These are phyloP conservation scores for Osedax frankpressi DNA, from an alignment of 2,888 invertebrate species.

Conservation along the genomic window DNA sequence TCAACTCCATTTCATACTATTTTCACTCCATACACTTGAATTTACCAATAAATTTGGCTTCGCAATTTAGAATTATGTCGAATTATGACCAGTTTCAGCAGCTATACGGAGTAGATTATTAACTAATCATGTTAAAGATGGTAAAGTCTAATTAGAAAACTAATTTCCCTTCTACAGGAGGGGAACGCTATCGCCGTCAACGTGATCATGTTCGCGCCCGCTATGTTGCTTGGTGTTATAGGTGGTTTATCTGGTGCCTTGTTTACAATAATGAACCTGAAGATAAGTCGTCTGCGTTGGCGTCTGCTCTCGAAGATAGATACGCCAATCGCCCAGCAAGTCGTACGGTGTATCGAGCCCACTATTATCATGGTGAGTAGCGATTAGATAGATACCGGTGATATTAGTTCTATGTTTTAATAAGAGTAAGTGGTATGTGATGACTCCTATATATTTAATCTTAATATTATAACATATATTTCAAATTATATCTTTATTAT, in stretches of 20 bases:
- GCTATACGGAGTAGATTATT: no score
- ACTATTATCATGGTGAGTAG: slow-evolving; percentile 29
- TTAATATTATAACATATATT: no score
- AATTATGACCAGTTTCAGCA: background rate
- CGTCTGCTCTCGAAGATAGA: slow-evolving; percentile 37
- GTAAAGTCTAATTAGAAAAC: no score
- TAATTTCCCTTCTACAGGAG: slow-evolving; percentile 29
- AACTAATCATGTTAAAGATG: no score
- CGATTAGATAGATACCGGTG: no score
- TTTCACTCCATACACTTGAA: no score
- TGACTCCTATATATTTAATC: no score
- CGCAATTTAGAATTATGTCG: background rate
- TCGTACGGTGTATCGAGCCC: slow-evolving; percentile 26
- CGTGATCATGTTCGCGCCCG: slow-evolving; percentile 41
- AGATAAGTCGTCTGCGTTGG: slow-evolving; percentile 41
- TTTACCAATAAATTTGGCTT: no score
- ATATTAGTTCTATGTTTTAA: no score
- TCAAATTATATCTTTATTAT: no score
- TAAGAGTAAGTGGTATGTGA: no score
- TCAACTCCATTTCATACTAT: no score
- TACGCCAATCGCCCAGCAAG: slow-evolving; percentile 25
- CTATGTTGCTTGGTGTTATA: slow-evolving; percentile 42
- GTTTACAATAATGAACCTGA: slow-evolving; percentile 46
- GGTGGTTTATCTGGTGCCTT: slow-evolving; percentile 46
- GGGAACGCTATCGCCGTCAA: slow-evolving; percentile 41